phyloP scores from a whole-genome alignment of 2,797 vertebrate species.

The Columba guinea region DNA sequence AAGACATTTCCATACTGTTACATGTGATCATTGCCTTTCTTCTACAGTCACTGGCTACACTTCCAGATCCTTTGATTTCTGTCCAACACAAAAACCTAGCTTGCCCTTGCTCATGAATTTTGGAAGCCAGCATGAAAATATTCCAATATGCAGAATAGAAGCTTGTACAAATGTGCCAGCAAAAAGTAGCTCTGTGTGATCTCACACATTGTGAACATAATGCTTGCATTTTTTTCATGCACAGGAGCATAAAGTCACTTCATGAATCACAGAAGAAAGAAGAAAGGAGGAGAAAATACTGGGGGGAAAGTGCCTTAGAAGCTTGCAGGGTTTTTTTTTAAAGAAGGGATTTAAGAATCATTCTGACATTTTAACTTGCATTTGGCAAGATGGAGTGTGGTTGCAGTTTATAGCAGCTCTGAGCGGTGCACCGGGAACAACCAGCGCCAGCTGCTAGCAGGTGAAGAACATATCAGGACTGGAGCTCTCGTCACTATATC shows the following conservation, averaged over 20 bases:
- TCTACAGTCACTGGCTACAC: conserved; percentile 25
- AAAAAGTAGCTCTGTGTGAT: conserved; percentile 33
- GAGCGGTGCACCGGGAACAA: not conserved
- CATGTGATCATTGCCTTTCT: conserved; percentile 44
- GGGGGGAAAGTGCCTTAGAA: not conserved
- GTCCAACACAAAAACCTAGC: conserved; percentile 54
- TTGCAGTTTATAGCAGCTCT: conserved; percentile 17
- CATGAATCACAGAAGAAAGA: conserved; percentile 27
- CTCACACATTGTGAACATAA: not conserved
- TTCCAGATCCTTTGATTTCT: conserved; percentile 61
- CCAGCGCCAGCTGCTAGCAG: conserved; percentile 1
- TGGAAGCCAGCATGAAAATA: conserved; percentile 56
- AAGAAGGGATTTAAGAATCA: not conserved
- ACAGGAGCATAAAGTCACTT: not conserved
- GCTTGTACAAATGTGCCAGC: conserved; percentile 25
- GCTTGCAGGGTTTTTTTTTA: not conserved
- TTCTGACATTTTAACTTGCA: not conserved
- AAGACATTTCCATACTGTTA: conserved; percentile 52
- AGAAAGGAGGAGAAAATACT: conserved; percentile 1
- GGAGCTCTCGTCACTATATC: not conserved
- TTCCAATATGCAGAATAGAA: conserved; percentile 8
- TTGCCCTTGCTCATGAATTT: conserved; percentile 51
- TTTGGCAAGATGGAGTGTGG: conserved; percentile 27
- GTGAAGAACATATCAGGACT: not conserved
- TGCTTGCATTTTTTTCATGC: not conserved